Evolutionary conservation across 2,113 vertebrate species (phyloP).

Genomic region (Chaenocephalus aceratus): DNA sequence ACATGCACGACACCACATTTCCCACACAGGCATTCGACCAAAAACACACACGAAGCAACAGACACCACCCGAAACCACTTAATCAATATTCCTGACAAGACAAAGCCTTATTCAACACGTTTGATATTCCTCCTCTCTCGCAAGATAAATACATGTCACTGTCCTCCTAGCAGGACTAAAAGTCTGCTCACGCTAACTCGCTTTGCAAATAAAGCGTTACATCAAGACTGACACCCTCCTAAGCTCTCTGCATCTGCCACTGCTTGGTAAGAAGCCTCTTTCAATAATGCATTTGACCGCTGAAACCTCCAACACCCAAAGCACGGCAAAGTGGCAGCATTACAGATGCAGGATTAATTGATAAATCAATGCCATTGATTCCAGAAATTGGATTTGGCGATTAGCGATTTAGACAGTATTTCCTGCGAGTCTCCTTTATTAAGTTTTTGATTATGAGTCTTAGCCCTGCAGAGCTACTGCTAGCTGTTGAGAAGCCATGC

Average conservation of each 20-base stretch:
- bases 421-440: constrained; percentile 63
- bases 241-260: constrained; percentile 78
- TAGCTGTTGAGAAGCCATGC: constrained; percentile 53
- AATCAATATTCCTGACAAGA: constrained; percentile 79
- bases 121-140: constrained; percentile 74
- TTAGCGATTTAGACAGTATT: constrained; percentile 64
- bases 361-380: constrained; percentile 74
- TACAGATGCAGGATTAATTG: constrained; percentile 75
- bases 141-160: constrained; percentile 75
- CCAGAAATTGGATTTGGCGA: constrained; percentile 69
- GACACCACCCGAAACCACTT: constrained; percentile 68
- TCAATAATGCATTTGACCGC: constrained; percentile 78
- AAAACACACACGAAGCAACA: constrained; percentile 22
- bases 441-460: constrained; percentile 75
- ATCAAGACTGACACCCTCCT: constrained; percentile 78
- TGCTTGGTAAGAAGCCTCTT: constrained; percentile 76
- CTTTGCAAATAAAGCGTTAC: constrained; percentile 81
- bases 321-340: constrained; percentile 60
- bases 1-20: not conserved
- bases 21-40: not conserved
- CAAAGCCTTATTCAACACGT: constrained; percentile 77
- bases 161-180: constrained; percentile 71
- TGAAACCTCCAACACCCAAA: constrained; percentile 69
- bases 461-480: constrained; percentile 52
- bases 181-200: constrained; percentile 73